Percentiles rank a stretch among this genome's conserved stretches.
These are phyloP conservation scores for Drosophila arizonae DNA, from an alignment of 1,140 invertebrate genomes.

Conservation along the genomic window DNA sequence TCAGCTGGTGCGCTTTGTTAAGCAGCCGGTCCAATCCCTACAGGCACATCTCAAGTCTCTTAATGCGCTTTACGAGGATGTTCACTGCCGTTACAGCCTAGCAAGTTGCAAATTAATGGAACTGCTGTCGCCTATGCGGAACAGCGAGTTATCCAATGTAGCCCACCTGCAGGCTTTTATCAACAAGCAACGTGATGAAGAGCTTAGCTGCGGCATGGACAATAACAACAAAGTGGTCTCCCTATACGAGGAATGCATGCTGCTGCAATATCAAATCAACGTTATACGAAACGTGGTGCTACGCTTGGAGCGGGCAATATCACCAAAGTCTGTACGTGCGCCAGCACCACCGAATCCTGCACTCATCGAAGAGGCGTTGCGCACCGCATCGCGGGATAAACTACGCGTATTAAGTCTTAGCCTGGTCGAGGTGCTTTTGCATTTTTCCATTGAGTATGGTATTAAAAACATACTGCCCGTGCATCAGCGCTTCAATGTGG, in stretches of 20 bases:
- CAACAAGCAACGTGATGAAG: slow-evolving; percentile 86
- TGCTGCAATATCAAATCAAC: slow-evolving; percentile 91
- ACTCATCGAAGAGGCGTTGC: slow-evolving; percentile 81
- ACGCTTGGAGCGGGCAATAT: slow-evolving; percentile 85
- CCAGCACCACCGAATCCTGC: slow-evolving; percentile 9
- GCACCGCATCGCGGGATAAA: slow-evolving; percentile 89
- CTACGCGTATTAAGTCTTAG: slow-evolving; percentile 90
- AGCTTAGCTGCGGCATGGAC: slow-evolving; percentile 83
- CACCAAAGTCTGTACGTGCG: slow-evolving; percentile 20
- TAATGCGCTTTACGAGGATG: slow-evolving; percentile 87
- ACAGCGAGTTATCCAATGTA: slow-evolving; percentile 90
- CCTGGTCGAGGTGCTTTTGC: slow-evolving; percentile 90
- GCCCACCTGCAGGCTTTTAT: slow-evolving; percentile 92
- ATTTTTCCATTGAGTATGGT: slow-evolving; percentile 87
- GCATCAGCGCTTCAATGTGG: slow-evolving; percentile 85
- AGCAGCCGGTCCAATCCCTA: slow-evolving; percentile 55
- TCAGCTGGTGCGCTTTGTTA: slow-evolving; percentile 72
- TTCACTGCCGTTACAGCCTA: slow-evolving; percentile 92
- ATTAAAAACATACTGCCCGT: slow-evolving; percentile 84
- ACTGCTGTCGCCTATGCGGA: slow-evolving; percentile 89
- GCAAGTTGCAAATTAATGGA: slow-evolving; percentile 91
- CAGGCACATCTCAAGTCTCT: slow-evolving; percentile 74
- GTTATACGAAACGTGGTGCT: slow-evolving; percentile 88
- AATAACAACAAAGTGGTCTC: slow-evolving; percentile 88
- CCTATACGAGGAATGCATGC: slow-evolving; percentile 92